A percentile compares a stretch with the other conserved stretches of the same genome.
These are phyloP conservation scores for Crenuchus spilurus DNA, from an alignment of 2,797 vertebrate genomes.

Conservation along the genomic window DNA sequence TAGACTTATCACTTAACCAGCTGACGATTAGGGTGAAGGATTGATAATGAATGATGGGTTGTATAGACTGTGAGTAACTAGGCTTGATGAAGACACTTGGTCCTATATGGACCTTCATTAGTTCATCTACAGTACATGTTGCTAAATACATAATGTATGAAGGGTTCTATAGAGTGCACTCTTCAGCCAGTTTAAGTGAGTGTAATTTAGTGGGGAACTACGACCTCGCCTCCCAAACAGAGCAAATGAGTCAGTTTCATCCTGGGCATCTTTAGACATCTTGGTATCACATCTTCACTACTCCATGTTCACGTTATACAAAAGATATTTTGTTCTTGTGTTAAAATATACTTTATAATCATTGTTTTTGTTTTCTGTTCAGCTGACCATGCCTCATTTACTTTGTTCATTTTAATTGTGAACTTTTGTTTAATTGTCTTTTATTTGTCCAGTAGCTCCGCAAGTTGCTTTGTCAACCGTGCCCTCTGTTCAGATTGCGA, in stretches of 20 bases:
- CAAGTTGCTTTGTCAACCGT: constrained; percentile 94
- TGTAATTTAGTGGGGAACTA: neutral
- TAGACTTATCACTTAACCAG: too few species aligned
- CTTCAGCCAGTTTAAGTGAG: neutral
- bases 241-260: neutral
- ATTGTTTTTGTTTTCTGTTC: constrained; percentile 62
- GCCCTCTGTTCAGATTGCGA: constrained; percentile 93
- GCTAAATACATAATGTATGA: neutral
- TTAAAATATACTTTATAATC: neutral
- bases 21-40: too few species aligned
- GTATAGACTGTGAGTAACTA: neutral
- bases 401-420: constrained; percentile 66
- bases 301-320: neutral
- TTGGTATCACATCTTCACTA: neutral
- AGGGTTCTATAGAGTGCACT: neutral
- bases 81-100: neutral
- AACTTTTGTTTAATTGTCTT: constrained; percentile 71
- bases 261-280: neutral
- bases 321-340: neutral
- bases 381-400: constrained; percentile 67
- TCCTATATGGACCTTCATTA: neutral
- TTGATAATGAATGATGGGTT: too few species aligned
- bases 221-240: neutral
- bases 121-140: too few species aligned
- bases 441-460: constrained; percentile 89